Percentiles rank a stretch among this genome's conserved stretches.
These are phyloP conservation scores for Perodicticus potto DNA, from an alignment of 2,797 vertebrate species.

Conservation along the genomic window DNA sequence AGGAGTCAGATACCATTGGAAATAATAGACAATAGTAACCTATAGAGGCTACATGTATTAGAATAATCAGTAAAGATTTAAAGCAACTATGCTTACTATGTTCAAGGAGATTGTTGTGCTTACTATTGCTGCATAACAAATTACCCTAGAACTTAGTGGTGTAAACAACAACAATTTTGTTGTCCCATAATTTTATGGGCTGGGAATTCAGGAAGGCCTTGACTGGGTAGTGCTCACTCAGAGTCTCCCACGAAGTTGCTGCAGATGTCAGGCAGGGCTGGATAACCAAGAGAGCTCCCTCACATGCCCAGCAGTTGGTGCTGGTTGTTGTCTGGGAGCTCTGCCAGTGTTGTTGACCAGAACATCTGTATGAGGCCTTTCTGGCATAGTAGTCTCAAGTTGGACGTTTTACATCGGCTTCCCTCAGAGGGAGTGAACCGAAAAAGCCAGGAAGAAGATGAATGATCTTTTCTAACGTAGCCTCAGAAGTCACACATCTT, in stretches of 20 bases:
- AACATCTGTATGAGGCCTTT: neutral
- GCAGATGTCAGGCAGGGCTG: neutral
- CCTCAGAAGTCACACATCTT: neutral
- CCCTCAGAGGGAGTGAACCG: neutral
- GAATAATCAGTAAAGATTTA: slow-evolving; percentile 25
- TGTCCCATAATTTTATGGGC: neutral
- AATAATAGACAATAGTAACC: slow-evolving; percentile 31
- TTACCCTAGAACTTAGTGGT: neutral
- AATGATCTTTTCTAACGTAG: neutral
- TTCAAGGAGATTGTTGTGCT: neutral
- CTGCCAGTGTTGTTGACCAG: neutral
- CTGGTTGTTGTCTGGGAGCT: neutral
- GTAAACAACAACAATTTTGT: slow-evolving; percentile 17
- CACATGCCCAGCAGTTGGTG: neutral
- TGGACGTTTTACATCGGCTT: neutral
- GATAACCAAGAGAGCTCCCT: neutral
- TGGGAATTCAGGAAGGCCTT: neutral
- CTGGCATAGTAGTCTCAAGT: neutral
- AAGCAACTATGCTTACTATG: neutral
- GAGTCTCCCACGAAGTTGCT: neutral
- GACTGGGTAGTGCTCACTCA: neutral
- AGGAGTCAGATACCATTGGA: slow-evolving; percentile 12
- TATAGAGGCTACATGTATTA: neutral
- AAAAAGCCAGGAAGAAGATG: neutral
- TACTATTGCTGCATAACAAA: neutral